Evolutionary conservation across 1,140 invertebrate genomes (phyloP), one percentile per base, ranked within the genome.

Genomic region (Meloidogyne hapla): DNA sequence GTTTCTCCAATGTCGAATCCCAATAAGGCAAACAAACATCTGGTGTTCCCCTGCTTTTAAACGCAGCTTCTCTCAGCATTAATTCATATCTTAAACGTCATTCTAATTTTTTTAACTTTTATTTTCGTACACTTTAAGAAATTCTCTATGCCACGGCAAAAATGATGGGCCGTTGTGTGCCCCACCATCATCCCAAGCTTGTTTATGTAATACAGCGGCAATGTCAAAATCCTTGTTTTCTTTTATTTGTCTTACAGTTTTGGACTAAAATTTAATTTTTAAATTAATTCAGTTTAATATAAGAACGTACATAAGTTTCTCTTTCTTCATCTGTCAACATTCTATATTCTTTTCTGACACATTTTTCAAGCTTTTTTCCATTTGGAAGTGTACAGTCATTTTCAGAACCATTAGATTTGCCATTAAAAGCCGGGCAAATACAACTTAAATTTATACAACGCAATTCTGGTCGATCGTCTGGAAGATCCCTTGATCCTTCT

Each of bases 21-120:
- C 88, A 89, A 82, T 89, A 89, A 10, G 88, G 88, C 12, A 89
- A 56, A 10, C 83, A 76, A 12, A 82, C 25, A 12, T 62, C 75
- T 5, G 45, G n/a, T 83, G 81, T 48, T 82, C 83, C 38, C 79
- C 71, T 56, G 77, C 18, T 61, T 74, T 75, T 13, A 82, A 18
- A 48, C 1, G 15, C 2, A 48, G 45, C 12, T 18, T 18, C 3
- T 18, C 45, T 15, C 15, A 13, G 4, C 45, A 48, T 48, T 48
- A 48, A 48, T 48, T 48, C 45, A 48, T 3, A 15, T 48, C 45
- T 42, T 48, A 48, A 48, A 48, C n/a, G 18, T 48, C 18, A 48
- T 18, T 48, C 2, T 48, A 18, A 48, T 18, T 48, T 48, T 15
- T 18, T 48, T 48, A 48, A 33, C 4, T 6, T 48, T 15, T 48